These are phyloP conservation scores for Hephaestus fuliginosus DNA, from an alignment of 2,797 vertebrate genomes.

Conservation along the genomic window DNA sequence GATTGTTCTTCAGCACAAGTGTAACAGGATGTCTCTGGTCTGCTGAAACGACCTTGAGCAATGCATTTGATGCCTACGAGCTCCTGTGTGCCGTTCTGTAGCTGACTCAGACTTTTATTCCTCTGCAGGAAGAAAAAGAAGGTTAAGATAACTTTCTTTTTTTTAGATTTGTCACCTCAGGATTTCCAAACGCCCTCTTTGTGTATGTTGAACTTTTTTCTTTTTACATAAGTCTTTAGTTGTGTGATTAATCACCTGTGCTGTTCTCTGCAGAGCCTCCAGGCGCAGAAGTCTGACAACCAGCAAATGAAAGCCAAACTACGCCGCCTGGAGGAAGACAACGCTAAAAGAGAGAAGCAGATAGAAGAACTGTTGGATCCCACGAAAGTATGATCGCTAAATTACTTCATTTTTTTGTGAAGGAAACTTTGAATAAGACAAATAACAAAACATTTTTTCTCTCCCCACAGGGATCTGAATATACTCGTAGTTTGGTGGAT, in stretches of 20 bases:
- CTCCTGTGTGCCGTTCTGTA: not conserved
- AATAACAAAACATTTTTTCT: not conserved
- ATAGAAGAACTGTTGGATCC: conserved; percentile 93
- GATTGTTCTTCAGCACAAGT: not conserved
- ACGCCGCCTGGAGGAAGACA: conserved; percentile 92
- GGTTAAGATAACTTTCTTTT: not conserved
- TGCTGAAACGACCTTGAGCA: conserved; percentile 8
- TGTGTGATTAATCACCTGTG: not conserved
- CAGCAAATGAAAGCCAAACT: conserved; percentile 91
- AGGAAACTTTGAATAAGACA: not conserved
- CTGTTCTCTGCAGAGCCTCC: conserved; percentile 79
- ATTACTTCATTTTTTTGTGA: not conserved
- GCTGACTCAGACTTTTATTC: conserved; percentile 9
- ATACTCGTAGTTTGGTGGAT: conserved; percentile 88
- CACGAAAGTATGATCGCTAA: conserved; percentile 80
- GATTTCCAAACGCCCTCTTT: not conserved
- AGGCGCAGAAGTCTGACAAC: conserved; percentile 89
- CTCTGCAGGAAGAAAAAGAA: not conserved
- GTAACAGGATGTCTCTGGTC: not conserved
- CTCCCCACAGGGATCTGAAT: conserved; percentile 86
- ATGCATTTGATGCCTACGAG: not conserved
- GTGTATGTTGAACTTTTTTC: not conserved
- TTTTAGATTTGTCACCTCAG: not conserved
- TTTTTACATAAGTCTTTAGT: too few relatives aligned
- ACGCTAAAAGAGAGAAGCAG: conserved; percentile 91